Evolutionary conservation across 1,140 invertebrate genomes (phyloP), one percentile per base, ranked within the genome.

Genomic region (Pogonognathellus flavescens): DNA sequence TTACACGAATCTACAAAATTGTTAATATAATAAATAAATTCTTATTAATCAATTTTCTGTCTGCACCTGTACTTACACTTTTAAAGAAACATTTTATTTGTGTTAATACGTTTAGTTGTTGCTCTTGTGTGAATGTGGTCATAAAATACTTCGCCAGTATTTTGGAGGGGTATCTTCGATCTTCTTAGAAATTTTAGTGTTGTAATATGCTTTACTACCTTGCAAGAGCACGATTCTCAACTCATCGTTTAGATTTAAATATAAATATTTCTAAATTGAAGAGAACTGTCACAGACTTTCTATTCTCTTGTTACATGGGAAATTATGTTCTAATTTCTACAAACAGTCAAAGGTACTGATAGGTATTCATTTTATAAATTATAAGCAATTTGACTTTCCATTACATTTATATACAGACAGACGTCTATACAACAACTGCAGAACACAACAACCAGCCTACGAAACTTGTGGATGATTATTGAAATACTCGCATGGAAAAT

Each of bases 261-360:
- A n/a, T 76, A 31, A 50, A 41, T 76, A 18, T 76, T 76, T 76
- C 70, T 31, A 76, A 76, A 49, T 76, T 76, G 70, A 76, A 41
- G 25, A 14, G 41, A 31, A 76, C 41, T 76, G 70, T 76, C 70
- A 76, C 70, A 41, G 49, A 76, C 70, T 76, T 76, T 76, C 70
- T 76, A 76, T 50, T 76, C 70, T 49, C 70, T 76, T 76, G 41
- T 76, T 76, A 76, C 41, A 50, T 76, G n/a, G 70, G 22, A 76
- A 76, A 76, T 76, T 49, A 76, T 76, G 70, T 76, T 76, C 70
- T 76, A 76, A 76, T 76, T 76, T 76, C 70, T 76, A 76, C 41
- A 76, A 50, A 25, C 25, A 76, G 70, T 76, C 25, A 41, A 76
- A 76, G 4, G 70, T 50, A 50, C 14, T 49, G 70, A 76, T 41